Evolutionary conservation across 2,888 invertebrate genomes (phyloP), one percentile per base, ranked within the genome.

Genomic region (Eurois occulta): DNA sequence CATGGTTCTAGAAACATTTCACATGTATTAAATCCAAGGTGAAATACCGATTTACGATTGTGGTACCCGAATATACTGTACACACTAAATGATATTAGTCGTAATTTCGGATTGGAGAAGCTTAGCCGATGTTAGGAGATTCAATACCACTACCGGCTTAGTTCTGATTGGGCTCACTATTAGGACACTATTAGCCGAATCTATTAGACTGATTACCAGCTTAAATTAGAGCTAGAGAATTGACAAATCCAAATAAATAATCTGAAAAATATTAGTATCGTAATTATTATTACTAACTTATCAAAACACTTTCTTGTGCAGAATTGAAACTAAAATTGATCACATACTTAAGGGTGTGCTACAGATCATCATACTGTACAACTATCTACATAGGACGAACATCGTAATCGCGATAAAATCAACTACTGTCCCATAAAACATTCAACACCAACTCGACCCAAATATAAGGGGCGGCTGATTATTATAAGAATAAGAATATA

Each of bases 21-120:
- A 38, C 35, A 38, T 35, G n/a, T n/a, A 24, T 21, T 28, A 1
- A 28, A 28, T 43, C 0, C 5, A 11, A 2, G 18, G 28, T 16
- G 2, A 11, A 28, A 66, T 8, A 24, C 38, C 13, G 2, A 77
- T n/a, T 41, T 35, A 60, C 60, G 11, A 52, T 52, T n/a, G 28
- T 2, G 18, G 43, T 52, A 60, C 32, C 43, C 21, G 52, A 43
- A 52, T 43, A 48, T n/a, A 16, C 24, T 35, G 41, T 43, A 65
- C n/a, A 48, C 32, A 64, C 11, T 58, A 16, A 35, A 38, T 7
- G 32, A 41, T 64, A 13, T 21, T 21, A n/a, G 16, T 78, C 71
- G 55, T 78, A 83, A 78, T 84, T 83, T 71, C 13, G 55, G 41
- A 35, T 66, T 67, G 41, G 32, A 24, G 13, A 55, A 35, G 48